Evolutionary conservation across 2,888 invertebrate genomes (phyloP).

Genomic region (Dilophus febrilis): DNA sequence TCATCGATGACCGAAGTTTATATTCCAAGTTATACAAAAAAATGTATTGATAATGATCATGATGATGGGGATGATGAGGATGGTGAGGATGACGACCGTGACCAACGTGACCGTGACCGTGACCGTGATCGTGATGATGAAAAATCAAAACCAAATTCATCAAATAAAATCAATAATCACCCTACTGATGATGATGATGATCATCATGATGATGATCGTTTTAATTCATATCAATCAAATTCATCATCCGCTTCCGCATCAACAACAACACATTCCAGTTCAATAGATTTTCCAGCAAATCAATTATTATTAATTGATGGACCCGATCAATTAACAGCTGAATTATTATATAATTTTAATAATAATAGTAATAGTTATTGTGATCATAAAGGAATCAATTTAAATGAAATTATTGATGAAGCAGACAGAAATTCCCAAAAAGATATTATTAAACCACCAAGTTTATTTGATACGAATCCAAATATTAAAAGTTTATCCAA

Average conservation of each 20-base stretch:
- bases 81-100: no score
- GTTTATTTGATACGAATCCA: constrained; percentile 39
- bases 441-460: constrained; percentile 35
- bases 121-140: not conserved
- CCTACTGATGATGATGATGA: constrained; percentile 5
- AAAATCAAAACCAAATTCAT: not conserved
- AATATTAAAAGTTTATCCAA: constrained; percentile 17
- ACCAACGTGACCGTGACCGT: not conserved
- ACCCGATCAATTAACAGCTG: constrained; percentile 36
- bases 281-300: constrained; percentile 36
- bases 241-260: constrained; percentile 12
- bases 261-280: constrained; percentile 37
- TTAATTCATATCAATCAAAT: constrained; percentile 6
- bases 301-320: constrained; percentile 25
- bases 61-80: constrained; percentile 4
- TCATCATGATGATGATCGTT: constrained; percentile 3
- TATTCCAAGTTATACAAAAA: constrained; percentile 33
- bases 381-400: no score
- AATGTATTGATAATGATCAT: constrained; percentile 9
- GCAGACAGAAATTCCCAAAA: constrained; percentile 14
- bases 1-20: constrained; percentile 36
- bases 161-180: constrained; percentile 7
- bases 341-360: constrained; percentile 34
- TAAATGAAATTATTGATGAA: constrained; percentile 17
- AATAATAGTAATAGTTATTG: constrained; percentile 9